Base-by-base conservation (phyloP, 1,140 invertebrate species). In the Drosophila littoralis region DNA sequence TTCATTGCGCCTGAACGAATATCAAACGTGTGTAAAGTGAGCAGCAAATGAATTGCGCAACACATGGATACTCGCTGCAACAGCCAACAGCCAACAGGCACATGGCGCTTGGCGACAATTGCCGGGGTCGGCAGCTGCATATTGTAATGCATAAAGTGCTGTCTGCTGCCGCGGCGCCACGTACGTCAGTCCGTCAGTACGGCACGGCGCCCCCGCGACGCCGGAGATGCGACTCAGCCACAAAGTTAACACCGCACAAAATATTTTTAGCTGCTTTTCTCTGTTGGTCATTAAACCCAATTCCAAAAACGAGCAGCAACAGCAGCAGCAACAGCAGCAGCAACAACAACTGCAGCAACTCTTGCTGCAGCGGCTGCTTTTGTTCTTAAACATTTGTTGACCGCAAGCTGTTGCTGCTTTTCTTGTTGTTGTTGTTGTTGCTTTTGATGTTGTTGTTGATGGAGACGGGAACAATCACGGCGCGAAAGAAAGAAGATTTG, bases 201-300 rank as follows among this genome's bases (percentile, higher is more conserved):
- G 38, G 17, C 28, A 36, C 52, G 33, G 54, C 67, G n/a, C 59
- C 36, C 46, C 51, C 50, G 22, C 59, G 42, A 9, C 72, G 28
- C 13, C 65, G 54, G 22, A 6, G 36, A 28, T 43, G 33, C 36
- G 6, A 43, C 38, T 35, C 45, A 15, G 12, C 50, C 17, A 15
- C n/a, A 55, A 22, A 40, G 55, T 67, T 79, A 78, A 60, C 69
- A 65, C 65, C 50, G 45, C 69, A 77, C 64, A 77, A 22, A 77
- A 83, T 88, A 83, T 88, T 83, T 86, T 89, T 88, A 88, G 83
- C 73, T 74, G 58, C 64, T 63, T 88, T 79, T 54, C 77, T 71
- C 43, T 60, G n/a, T n/a, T 79, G 83, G 83, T 88, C 83, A 83
- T 83, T 86, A 86, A 86, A 86, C 83, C 65, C 68, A 77, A 83